Conservation (phyloP, 2,113 vertebrate species). For the Trematomus loennbergii region DNA sequence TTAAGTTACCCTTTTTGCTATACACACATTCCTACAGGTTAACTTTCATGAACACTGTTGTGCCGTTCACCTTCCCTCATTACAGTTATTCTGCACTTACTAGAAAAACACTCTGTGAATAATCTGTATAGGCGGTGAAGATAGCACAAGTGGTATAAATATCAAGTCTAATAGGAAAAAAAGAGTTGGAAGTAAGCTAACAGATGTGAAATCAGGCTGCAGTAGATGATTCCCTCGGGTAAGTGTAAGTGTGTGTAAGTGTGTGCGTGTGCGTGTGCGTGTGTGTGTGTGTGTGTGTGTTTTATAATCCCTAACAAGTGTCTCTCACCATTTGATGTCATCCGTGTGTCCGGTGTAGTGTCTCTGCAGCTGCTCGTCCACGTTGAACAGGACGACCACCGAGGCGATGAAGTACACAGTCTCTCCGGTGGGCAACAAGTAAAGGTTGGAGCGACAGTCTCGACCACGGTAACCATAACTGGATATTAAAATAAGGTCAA, state of each 20-base stretch:
- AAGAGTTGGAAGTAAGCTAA: neutral
- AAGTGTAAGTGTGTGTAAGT: neutral
- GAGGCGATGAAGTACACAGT: slow-evolving; percentile 98
- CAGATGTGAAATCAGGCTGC: neutral
- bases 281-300: neutral
- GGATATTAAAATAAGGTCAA: slow-evolving; percentile 76
- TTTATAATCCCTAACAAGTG: neutral
- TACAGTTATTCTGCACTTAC: slow-evolving; percentile 1
- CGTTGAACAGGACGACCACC: slow-evolving; percentile 95
- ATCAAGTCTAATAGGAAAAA: neutral
- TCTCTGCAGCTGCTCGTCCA: slow-evolving; percentile 95
- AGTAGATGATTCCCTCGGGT: neutral
- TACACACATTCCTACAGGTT: too few species aligned
- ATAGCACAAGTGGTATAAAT: neutral
- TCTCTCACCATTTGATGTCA: slow-evolving; percentile 96
- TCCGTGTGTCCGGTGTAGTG: slow-evolving; percentile 97
- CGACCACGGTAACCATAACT: slow-evolving; percentile 97
- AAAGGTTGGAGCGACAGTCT: slow-evolving; percentile 97
- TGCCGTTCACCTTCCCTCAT: neutral
- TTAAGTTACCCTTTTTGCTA: neutral
- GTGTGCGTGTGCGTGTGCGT: neutral
- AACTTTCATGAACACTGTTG: too few species aligned
- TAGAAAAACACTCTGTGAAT: neutral
- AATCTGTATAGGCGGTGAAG: neutral
- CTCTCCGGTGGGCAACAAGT: slow-evolving; percentile 97